These are phyloP conservation scores for Dasyurus viverrinus DNA, from an alignment of 2,113 vertebrate species.

Conservation along the genomic window DNA sequence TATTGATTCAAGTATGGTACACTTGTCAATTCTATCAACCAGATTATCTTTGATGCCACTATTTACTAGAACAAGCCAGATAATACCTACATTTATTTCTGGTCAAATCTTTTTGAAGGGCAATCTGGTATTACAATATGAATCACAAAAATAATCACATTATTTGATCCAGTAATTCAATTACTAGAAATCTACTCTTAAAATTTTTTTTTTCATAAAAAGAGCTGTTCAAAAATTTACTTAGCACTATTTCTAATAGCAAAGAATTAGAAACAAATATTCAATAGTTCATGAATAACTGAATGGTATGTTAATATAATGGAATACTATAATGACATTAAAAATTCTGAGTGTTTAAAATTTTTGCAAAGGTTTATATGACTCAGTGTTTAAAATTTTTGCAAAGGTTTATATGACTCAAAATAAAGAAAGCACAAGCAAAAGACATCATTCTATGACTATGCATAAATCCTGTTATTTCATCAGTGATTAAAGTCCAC, in stretches of 20 bases:
- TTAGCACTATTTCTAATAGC: not conserved
- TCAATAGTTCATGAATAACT: not conserved
- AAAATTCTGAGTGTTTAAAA: not conserved
- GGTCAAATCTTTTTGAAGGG: not conserved
- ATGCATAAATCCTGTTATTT: not conserved
- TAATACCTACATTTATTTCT: not conserved
- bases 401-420: not conserved
- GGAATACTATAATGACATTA: not conserved
- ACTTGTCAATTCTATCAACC: not conserved
- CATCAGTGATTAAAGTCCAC: not conserved
- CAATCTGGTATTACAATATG: not conserved
- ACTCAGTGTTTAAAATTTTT: not conserved
- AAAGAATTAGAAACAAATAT: not conserved
- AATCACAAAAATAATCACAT: not conserved
- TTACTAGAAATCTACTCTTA: not conserved
- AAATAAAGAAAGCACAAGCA: not conserved
- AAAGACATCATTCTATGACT: not conserved
- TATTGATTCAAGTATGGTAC: not conserved
- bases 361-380: not conserved
- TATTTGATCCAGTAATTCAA: not conserved
- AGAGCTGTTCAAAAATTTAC: not conserved
- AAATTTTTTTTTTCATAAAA: not conserved
- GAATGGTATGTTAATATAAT: not conserved
- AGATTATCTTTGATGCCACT: not conserved
- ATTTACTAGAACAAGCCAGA: not conserved